Percentiles rank a stretch among this genome's conserved stretches.
These are phyloP conservation scores for Pyxicephalus adspersus DNA, from an alignment of 2,113 vertebrate species.

Conservation along the genomic window DNA sequence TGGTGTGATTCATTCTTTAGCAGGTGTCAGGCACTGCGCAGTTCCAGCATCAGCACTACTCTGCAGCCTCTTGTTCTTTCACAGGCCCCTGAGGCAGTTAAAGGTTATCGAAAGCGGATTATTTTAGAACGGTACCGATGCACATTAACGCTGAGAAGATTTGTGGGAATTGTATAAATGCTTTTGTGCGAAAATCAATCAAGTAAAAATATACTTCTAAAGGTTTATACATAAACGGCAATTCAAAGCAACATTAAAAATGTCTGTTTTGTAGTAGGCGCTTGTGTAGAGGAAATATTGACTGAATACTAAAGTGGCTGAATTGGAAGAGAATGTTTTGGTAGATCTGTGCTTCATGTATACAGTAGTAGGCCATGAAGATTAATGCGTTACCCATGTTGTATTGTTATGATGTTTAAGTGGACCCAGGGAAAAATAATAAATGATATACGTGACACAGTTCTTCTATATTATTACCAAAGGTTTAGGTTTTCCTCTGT, in stretches of 20 bases:
- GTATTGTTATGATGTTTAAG: too few relatives aligned
- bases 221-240: constrained; percentile 4
- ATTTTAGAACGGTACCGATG: constrained; percentile 13
- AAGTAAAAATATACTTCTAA: constrained; percentile 9
- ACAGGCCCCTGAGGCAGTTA: constrained; percentile 29
- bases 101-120: constrained; percentile 37
- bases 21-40: background rate
- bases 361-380: too few relatives aligned
- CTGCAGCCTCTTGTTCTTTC: constrained; percentile 3
- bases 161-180: constrained; percentile 21
- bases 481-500: too few relatives aligned
- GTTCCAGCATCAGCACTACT: background rate
- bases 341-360: too few relatives aligned
- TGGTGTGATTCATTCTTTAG: constrained; percentile 19
- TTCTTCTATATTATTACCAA: too few relatives aligned
- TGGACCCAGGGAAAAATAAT: too few relatives aligned
- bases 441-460: too few relatives aligned
- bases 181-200: constrained; percentile 26
- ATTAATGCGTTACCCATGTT: too few relatives aligned
- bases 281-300: constrained; percentile 1
- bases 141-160: constrained; percentile 9
- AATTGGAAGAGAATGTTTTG: background rate
- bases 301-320: background rate
- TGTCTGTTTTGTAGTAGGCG: constrained; percentile 13
- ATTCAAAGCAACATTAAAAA: background rate